These are phyloP conservation scores for Melanostoma scalare DNA, from an alignment of 2,888 invertebrate genomes.

Conservation along the genomic window DNA sequence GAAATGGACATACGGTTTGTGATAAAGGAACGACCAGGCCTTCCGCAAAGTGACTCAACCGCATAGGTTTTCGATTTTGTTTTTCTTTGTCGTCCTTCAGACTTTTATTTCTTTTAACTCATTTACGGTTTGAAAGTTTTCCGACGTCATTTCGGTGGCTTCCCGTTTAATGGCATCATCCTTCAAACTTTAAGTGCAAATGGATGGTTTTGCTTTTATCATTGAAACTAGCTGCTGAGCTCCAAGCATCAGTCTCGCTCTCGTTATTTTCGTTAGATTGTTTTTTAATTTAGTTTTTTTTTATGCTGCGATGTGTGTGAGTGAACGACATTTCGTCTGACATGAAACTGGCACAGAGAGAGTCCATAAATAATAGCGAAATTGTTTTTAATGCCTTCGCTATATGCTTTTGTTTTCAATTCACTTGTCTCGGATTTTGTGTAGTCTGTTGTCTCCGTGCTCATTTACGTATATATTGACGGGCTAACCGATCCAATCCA, in stretches of 20 bases:
- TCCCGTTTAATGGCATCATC: constrained; percentile 28
- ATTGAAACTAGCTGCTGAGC: constrained; percentile 22
- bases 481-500: background rate
- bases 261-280: constrained; percentile 38
- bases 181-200: constrained; percentile 42
- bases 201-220: constrained; percentile 55
- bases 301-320: background rate
- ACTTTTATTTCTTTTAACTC: background rate
- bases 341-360: constrained; percentile 2
- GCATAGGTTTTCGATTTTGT: constrained; percentile 32
- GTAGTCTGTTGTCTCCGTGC: no score
- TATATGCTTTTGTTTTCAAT: constrained; percentile 41
- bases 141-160: constrained; percentile 29
- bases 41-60: constrained; percentile 22
- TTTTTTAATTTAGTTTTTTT: constrained; percentile 14
- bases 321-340: constrained; percentile 20
- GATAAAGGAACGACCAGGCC: constrained; percentile 5
- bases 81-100: background rate
- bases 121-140: constrained; percentile 30
- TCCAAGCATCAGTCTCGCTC: constrained; percentile 11
- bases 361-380: constrained; percentile 46
- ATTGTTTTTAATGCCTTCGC: constrained; percentile 25
- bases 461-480: background rate
- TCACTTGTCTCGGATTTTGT: constrained; percentile 30
- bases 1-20: constrained; percentile 15